Percentiles rank a stretch among this genome's conserved stretches.
phyloP scores from a whole-genome alignment of 2,888 invertebrate species.

The Suillia variegata region DNA sequence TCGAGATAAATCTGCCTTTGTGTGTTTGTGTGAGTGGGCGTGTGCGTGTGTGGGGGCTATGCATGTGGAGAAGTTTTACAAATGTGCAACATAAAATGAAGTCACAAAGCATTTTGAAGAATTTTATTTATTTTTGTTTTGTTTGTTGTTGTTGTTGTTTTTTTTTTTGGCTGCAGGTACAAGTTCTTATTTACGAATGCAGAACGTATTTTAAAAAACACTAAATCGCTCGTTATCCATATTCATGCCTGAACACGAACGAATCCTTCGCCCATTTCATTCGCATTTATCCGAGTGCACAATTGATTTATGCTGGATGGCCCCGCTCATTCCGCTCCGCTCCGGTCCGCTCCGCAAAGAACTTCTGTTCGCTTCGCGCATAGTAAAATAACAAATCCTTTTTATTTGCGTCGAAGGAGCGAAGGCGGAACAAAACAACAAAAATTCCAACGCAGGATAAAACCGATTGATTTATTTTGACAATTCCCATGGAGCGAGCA shows the following conservation, averaged over 20 bases:
- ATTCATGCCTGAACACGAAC: slow-evolving; percentile 41
- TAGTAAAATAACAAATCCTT: slow-evolving; percentile 30
- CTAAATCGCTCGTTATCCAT: slow-evolving; percentile 41
- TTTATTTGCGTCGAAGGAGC: slow-evolving; percentile 31
- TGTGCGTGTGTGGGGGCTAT: slow-evolving; percentile 2
- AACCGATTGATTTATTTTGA: slow-evolving; percentile 60
- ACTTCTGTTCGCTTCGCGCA: slow-evolving; percentile 26
- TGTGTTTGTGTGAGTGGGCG: slow-evolving; percentile 14
- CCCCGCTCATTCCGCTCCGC: too few species aligned
- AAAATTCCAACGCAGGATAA: slow-evolving; percentile 55
- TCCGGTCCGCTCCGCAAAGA: too few species aligned
- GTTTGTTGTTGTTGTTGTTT: too few species aligned
- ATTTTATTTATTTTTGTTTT: too few species aligned
- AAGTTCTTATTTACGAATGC: slow-evolving; percentile 6
- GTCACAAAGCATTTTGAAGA: not conserved
- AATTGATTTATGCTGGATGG: slow-evolving; percentile 52
- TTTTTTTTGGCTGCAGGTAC: too few species aligned
- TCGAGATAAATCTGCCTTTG: slow-evolving; percentile 46
- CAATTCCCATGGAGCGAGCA: slow-evolving; percentile 47
- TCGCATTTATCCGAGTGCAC: slow-evolving; percentile 19
- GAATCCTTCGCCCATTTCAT: not conserved
- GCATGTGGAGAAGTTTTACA: not conserved
- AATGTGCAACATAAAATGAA: not conserved
- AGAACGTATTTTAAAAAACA: slow-evolving; percentile 22
- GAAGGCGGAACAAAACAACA: too few species aligned